A percentile compares a stretch with the other conserved stretches of the same genome.
Evolutionary conservation across 2,113 vertebrate genomes (phyloP).

Genomic region (Callocephalon fimbriatum): DNA sequence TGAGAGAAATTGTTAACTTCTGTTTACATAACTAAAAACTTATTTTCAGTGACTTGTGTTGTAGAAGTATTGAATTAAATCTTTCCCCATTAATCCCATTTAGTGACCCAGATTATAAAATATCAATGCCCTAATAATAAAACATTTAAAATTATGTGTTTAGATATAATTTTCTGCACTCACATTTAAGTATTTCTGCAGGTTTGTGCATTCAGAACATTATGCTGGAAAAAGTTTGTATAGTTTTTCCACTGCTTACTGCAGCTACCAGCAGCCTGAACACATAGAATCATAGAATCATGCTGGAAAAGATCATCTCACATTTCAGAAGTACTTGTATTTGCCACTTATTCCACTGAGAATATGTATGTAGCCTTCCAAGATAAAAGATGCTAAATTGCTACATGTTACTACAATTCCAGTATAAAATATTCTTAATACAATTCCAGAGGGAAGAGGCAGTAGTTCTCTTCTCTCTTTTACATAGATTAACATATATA

Average conservation of each 20-base stretch:
- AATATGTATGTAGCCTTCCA: slow-evolving; percentile 23
- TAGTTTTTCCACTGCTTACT: slow-evolving; percentile 71
- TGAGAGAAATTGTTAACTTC: neutral
- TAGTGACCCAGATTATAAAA: neutral
- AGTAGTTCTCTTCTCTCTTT: neutral
- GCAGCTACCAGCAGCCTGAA: slow-evolving; percentile 36
- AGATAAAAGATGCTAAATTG: slow-evolving; percentile 51
- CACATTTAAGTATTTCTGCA: slow-evolving; percentile 55
- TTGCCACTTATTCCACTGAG: slow-evolving; percentile 58
- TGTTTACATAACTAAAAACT: neutral
- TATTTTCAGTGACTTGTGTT: neutral
- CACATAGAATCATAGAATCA: neutral
- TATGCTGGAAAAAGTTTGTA: slow-evolving; percentile 70
- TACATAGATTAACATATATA: slow-evolving; percentile 27
- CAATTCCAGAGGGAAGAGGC: slow-evolving; percentile 17
- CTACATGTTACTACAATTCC: slow-evolving; percentile 28
- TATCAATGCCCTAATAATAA: neutral
- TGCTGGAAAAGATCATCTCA: neutral
- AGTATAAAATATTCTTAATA: slow-evolving; percentile 56
- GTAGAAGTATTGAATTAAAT: neutral
- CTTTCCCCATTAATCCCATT: neutral
- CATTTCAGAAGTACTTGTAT: slow-evolving; percentile 47
- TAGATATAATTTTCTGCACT: slow-evolving; percentile 31
- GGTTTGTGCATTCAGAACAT: neutral
- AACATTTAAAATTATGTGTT: neutral